phyloP scores from a whole-genome alignment of 64 coral and sea anemone species.

The Stylophora pistillata region DNA sequence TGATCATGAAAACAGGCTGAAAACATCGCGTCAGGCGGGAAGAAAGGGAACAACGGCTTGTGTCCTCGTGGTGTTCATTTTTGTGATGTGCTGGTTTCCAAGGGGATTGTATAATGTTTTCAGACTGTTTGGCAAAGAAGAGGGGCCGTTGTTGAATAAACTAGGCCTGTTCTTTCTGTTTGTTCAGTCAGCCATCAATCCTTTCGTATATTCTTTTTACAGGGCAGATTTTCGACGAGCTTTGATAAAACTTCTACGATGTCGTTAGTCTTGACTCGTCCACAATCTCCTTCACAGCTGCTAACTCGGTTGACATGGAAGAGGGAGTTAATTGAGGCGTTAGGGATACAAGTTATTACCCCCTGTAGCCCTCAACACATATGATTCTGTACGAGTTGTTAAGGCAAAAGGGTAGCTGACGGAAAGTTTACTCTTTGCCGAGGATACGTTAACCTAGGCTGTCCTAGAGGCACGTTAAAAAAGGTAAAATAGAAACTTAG shows the following conservation, averaged over 20 bases:
- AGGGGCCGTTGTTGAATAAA: not conserved
- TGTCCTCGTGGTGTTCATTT: slow-evolving; percentile 22
- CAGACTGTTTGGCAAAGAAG: not conserved
- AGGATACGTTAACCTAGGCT: too few species aligned
- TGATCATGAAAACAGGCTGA: too few species aligned
- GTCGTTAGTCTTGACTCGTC: not conserved
- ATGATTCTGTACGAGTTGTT: too few species aligned
- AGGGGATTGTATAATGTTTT: slow-evolving; percentile 19
- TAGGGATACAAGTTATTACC: too few species aligned
- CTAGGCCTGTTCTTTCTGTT: slow-evolving; percentile 26
- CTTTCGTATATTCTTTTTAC: slow-evolving; percentile 50
- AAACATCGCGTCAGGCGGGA: not conserved
- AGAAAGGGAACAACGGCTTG: slow-evolving; percentile 46
- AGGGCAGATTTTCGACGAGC: slow-evolving; percentile 43
- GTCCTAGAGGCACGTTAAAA: too few species aligned
- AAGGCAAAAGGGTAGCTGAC: too few species aligned
- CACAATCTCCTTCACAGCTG: too few species aligned
- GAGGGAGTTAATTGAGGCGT: too few species aligned
- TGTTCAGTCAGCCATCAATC: slow-evolving; percentile 46
- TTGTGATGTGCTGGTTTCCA: slow-evolving; percentile 59
- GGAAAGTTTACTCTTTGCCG: too few species aligned
- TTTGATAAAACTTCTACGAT: not conserved
- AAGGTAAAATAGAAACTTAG: too few species aligned
- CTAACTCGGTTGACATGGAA: too few species aligned
- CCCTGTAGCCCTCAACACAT: too few species aligned